A percentile compares a stretch with the other conserved stretches of the same genome.
phyloP scores from a whole-genome alignment of 2,888 invertebrate genomes.

The Proisotoma minuta region DNA sequence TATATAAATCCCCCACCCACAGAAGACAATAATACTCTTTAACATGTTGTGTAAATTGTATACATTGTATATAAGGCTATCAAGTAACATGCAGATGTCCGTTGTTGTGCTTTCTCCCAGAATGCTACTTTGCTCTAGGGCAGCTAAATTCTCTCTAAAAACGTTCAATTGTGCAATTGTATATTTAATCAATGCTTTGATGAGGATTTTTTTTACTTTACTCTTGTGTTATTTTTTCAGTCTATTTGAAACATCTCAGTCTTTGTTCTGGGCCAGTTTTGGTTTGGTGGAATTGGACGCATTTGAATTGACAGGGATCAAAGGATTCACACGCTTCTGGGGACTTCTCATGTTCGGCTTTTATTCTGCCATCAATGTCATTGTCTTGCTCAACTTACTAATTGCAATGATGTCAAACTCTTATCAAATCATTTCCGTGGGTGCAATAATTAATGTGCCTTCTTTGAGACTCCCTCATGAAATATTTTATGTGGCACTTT shows the following conservation, averaged over 20 bases:
- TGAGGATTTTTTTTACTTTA: too few species aligned
- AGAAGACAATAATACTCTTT: too few species aligned
- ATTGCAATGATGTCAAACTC: slow-evolving; percentile 60
- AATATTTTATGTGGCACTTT: slow-evolving; percentile 23
- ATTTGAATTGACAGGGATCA: slow-evolving; percentile 52
- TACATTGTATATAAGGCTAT: too few species aligned
- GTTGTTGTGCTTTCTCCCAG: too few species aligned
- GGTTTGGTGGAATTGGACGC: slow-evolving; percentile 56
- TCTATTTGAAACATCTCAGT: slow-evolving; percentile 58
- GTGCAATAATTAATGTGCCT: too few species aligned
- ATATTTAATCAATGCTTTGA: too few species aligned
- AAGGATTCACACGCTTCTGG: slow-evolving; percentile 55
- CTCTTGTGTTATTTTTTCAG: slow-evolving; percentile 49
- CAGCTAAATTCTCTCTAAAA: too few species aligned
- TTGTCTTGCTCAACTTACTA: slow-evolving; percentile 57
- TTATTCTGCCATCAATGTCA: slow-evolving; percentile 56
- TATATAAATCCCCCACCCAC: too few species aligned
- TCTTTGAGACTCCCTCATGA: background rate
- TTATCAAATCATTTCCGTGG: slow-evolving; percentile 57
- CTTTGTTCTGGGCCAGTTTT: slow-evolving; percentile 57
- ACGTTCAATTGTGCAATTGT: too few species aligned
- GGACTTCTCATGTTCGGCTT: slow-evolving; percentile 58
- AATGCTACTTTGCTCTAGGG: too few species aligned
- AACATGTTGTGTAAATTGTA: too few species aligned
- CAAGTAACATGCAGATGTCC: too few species aligned